Percentiles rank a stretch among this genome's conserved stretches.
phyloP scores from a whole-genome alignment of 23 tunicate species.

The Phallusia fumigata region DNA sequence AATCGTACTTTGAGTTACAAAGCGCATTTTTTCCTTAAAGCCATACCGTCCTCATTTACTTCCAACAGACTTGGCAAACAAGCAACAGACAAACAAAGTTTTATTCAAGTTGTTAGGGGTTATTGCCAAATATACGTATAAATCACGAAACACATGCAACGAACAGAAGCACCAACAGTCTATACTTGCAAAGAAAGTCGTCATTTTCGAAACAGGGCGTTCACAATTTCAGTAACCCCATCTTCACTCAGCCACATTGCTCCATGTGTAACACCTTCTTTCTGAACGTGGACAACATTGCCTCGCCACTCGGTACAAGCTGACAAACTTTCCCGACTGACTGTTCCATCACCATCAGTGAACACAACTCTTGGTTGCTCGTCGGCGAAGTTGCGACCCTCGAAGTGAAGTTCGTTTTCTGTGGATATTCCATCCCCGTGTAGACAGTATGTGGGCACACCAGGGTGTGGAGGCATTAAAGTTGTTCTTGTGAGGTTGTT shows the following conservation, averaged over 20 bases:
- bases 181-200: background rate
- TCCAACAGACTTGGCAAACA: too few relatives aligned
- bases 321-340: constrained; percentile 33
- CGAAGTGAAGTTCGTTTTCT: constrained; percentile 17
- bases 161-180: too few relatives aligned
- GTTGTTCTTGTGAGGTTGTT: background rate
- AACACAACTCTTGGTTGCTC: constrained; percentile 23
- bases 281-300: background rate
- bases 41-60: too few relatives aligned
- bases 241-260: background rate
- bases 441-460: constrained; percentile 50
- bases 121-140: too few relatives aligned
- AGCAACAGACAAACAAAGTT: too few relatives aligned
- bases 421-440: constrained; percentile 49
- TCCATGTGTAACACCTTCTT: background rate
- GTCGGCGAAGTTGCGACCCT: constrained; percentile 52
- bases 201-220: background rate
- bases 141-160: too few relatives aligned
- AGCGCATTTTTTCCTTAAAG: too few relatives aligned
- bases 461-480: constrained; percentile 19
- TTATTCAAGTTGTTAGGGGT: too few relatives aligned
- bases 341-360: constrained; percentile 48
- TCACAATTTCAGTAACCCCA: background rate
- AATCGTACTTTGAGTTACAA: too few relatives aligned
- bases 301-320: constrained; percentile 40